Evolutionary conservation across 1,140 invertebrate genomes (phyloP).

Genomic region (Macrosteles quadrilineatus): DNA sequence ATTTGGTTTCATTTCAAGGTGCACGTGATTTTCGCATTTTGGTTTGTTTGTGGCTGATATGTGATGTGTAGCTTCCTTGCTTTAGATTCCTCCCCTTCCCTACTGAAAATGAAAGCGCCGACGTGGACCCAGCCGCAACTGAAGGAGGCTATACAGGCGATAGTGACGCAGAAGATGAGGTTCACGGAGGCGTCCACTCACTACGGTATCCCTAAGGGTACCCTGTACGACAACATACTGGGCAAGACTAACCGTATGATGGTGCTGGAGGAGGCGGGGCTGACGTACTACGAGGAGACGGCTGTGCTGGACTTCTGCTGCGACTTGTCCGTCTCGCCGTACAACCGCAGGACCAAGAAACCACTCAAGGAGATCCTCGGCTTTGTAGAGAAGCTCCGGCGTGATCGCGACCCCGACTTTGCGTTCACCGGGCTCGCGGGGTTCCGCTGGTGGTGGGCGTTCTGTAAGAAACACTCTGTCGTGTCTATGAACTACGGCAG

Average conservation of each 20-base stretch:
- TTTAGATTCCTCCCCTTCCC: conserved; percentile 28
- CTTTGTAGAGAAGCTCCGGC: conserved; percentile 64
- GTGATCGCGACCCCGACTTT: conserved; percentile 62
- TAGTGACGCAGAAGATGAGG: conserved; percentile 73
- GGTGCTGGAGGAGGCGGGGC: conserved; percentile 66
- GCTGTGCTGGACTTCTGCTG: conserved; percentile 72
- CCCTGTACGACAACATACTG: conserved; percentile 76
- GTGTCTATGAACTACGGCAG: conserved; percentile 63
- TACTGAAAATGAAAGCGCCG: conserved; percentile 61
- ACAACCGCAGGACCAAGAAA: conserved; percentile 70
- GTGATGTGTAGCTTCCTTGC: conserved; percentile 29
- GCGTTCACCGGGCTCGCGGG: conserved; percentile 66
- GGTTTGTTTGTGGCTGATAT: conserved; percentile 26
- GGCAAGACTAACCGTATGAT: conserved; percentile 77
- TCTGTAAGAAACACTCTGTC: conserved; percentile 76
- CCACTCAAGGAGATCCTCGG: conserved; percentile 63
- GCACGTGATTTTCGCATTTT: conserved; percentile 10
- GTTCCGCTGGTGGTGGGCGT: conserved; percentile 80
- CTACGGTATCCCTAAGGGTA: conserved; percentile 75
- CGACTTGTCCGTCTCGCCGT: conserved; percentile 68
- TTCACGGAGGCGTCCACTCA: conserved; percentile 71
- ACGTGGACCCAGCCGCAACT: conserved; percentile 74
- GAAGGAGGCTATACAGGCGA: conserved; percentile 72
- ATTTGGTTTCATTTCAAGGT: no score
- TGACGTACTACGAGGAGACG: conserved; percentile 62